These are phyloP conservation scores for Corythornis cristatus DNA, from an alignment of 2,113 vertebrate species.

Conservation along the genomic window DNA sequence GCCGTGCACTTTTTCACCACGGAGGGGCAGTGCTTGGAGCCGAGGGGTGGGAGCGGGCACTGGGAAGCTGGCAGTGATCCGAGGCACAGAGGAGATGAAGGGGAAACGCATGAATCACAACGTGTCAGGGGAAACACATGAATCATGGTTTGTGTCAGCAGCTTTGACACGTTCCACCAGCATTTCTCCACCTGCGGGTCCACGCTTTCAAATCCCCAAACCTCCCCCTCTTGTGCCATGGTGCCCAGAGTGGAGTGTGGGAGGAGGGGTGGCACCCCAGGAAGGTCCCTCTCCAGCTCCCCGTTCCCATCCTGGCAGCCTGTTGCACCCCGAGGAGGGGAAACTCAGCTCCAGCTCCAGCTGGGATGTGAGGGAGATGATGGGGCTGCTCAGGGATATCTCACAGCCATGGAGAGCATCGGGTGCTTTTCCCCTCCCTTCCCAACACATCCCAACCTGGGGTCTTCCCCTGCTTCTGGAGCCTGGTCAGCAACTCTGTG, in stretches of 20 bases:
- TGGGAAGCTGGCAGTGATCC: not conserved
- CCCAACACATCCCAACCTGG: too few species aligned
- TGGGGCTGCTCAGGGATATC: rapidly evolving
- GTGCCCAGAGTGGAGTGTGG: not conserved
- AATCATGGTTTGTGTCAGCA: not conserved
- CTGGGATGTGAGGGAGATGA: rapidly evolving
- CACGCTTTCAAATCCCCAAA: not conserved
- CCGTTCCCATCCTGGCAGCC: not conserved
- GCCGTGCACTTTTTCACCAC: not conserved
- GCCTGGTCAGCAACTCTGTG: not conserved
- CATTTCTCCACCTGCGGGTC: not conserved
- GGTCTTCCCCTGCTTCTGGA: not conserved
- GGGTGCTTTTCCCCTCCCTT: not conserved
- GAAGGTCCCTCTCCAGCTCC: not conserved
- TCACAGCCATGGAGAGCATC: rapidly evolving
- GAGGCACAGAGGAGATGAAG: not conserved
- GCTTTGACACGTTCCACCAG: not conserved
- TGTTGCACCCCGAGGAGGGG: not conserved
- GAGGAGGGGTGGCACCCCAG: rapidly evolving
- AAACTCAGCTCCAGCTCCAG: not conserved
- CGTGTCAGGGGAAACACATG: not conserved
- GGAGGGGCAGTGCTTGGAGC: not conserved
- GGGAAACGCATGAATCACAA: not conserved
- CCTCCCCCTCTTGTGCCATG: rapidly evolving
- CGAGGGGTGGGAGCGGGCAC: not conserved